Conservation (phyloP, 2,888 invertebrate genomes). For the Erebia epiphron region DNA sequence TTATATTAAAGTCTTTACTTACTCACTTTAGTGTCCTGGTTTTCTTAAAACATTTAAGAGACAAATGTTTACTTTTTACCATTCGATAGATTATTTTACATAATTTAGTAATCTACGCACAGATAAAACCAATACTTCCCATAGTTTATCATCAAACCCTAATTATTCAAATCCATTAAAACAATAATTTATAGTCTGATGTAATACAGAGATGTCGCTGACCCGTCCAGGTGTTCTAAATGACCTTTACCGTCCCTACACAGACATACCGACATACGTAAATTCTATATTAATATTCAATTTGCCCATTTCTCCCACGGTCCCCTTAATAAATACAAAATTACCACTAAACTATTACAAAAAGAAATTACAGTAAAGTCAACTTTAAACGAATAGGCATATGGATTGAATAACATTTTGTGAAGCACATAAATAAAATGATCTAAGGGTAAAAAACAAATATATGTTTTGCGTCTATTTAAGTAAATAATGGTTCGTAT, state of each 20-base stretch:
- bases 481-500: background rate
- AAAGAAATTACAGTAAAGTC: slow-evolving; percentile 25
- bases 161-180: slow-evolving; percentile 24
- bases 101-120: slow-evolving; percentile 6
- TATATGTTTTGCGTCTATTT: background rate
- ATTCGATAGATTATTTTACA: slow-evolving; percentile 5
- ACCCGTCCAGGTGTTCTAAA: slow-evolving; percentile 62
- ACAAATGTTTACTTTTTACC: background rate
- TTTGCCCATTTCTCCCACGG: slow-evolving; percentile 76
- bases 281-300: slow-evolving; percentile 73
- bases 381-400: background rate
- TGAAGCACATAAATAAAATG: background rate
- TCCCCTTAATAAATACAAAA: slow-evolving; percentile 47
- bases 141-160: slow-evolving; percentile 14
- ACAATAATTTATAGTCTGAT: slow-evolving; percentile 24
- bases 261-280: slow-evolving; percentile 57
- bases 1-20: no score
- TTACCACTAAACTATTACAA: slow-evolving; percentile 13
- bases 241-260: slow-evolving; percentile 58
- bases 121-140: slow-evolving; percentile 19
- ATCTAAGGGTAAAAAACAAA: slow-evolving; percentile 9
- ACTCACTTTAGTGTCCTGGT: background rate
- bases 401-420: slow-evolving; percentile 18
- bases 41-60: background rate
- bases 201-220: slow-evolving; percentile 34